phyloP scores from a whole-genome alignment of 1,140 invertebrate species.

The Schmidtea mediterranea region DNA sequence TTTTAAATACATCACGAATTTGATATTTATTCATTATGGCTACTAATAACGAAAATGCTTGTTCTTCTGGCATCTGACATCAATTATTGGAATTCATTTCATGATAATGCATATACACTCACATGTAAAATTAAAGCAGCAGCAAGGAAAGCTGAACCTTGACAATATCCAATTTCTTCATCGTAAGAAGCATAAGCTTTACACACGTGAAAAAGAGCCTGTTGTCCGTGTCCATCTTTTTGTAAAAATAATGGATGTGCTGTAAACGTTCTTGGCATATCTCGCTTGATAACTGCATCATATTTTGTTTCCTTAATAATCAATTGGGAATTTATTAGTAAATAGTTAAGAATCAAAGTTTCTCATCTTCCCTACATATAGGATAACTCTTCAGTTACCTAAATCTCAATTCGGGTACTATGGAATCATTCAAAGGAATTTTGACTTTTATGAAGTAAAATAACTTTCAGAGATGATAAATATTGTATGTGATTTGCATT shows the following conservation, averaged over 20 bases:
- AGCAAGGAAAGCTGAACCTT: slow-evolving; percentile 81
- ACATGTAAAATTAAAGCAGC: slow-evolving; percentile 78
- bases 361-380: no score
- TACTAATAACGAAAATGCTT: slow-evolving; percentile 82
- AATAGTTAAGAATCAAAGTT: neutral
- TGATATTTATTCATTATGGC: slow-evolving; percentile 89
- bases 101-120: slow-evolving; percentile 10
- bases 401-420: no score
- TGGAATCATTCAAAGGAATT: no score
- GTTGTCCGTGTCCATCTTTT: slow-evolving; percentile 45
- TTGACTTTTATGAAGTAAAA: no score
- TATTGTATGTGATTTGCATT: no score
- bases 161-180: slow-evolving; percentile 86
- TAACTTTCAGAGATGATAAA: no score
- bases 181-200: slow-evolving; percentile 82
- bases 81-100: neutral
- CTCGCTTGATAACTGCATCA: slow-evolving; percentile 68
- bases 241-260: slow-evolving; percentile 82
- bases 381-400: no score
- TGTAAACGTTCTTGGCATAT: slow-evolving; percentile 89
- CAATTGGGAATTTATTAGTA: no score
- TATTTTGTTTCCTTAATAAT: no score
- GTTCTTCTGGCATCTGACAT: slow-evolving; percentile 50
- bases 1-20: slow-evolving; percentile 69
- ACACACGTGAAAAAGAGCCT: slow-evolving; percentile 66